Conservation (phyloP, 2,113 vertebrate genomes). For the Noctilio leporinus region DNA sequence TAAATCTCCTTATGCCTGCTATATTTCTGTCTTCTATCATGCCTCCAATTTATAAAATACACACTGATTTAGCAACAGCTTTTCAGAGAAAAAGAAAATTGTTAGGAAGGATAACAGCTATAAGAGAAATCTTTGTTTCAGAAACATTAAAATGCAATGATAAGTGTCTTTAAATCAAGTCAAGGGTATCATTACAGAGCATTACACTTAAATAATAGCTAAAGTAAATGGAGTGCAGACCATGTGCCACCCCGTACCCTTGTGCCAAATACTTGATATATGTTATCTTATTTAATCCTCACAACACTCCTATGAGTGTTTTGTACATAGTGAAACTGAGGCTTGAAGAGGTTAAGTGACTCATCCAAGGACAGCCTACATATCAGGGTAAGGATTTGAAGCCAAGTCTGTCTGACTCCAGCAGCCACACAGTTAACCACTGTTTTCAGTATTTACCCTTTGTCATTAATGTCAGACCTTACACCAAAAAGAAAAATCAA, state of each 20-base stretch:
- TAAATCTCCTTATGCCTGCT: not conserved
- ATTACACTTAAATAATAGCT: not conserved
- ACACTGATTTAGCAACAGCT: not conserved
- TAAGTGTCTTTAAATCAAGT: not conserved
- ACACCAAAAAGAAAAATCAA: not conserved
- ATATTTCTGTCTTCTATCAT: not conserved
- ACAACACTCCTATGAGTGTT: not conserved
- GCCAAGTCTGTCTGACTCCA: not conserved
- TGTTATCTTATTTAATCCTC: not conserved
- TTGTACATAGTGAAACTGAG: not conserved
- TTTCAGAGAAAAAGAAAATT: not conserved
- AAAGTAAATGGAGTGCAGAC: not conserved
- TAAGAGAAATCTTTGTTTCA: slow-evolving; percentile 29
- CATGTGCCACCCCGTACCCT: not conserved
- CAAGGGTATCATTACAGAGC: not conserved
- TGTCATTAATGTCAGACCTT: not conserved
- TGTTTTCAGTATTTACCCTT: not conserved
- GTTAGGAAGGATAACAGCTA: not conserved
- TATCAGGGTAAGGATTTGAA: not conserved
- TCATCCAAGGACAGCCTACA: not conserved
- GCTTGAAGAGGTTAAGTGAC: not conserved
- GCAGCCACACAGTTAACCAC: not conserved
- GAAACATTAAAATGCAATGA: not conserved
- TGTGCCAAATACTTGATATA: not conserved
- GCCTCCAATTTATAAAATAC: not conserved